Conservation (phyloP, 2,888 invertebrate genomes). For the Pollenia griseotomentosa region DNA sequence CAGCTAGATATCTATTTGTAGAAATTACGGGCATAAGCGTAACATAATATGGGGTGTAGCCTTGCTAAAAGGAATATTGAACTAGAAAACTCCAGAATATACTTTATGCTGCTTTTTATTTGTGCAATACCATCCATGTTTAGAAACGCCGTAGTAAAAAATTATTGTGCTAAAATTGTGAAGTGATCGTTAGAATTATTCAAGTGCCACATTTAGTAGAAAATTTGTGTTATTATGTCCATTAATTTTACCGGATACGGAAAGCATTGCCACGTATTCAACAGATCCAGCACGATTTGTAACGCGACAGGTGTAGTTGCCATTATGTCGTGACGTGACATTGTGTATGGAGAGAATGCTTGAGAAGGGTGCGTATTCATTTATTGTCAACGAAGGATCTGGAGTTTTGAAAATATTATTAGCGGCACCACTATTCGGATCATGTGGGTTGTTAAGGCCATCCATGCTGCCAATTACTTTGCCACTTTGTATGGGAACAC, state of each 20-base stretch:
- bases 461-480: slow-evolving; percentile 74
- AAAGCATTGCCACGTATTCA: slow-evolving; percentile 85
- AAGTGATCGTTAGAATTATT: slow-evolving; percentile 60
- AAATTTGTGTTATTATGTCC: slow-evolving; percentile 24
- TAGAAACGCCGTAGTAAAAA: slow-evolving; percentile 2
- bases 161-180: slow-evolving; percentile 66
- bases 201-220: slow-evolving; percentile 65
- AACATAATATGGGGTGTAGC: no score
- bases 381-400: slow-evolving; percentile 84
- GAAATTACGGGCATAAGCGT: no score
- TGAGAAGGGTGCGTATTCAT: slow-evolving; percentile 86
- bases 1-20: no score
- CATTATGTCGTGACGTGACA: slow-evolving; percentile 84
- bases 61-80: no score
- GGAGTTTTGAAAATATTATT: slow-evolving; percentile 72
- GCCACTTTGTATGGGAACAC: slow-evolving; percentile 83
- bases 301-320: slow-evolving; percentile 84
- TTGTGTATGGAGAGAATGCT: slow-evolving; percentile 84
- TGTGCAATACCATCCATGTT: slow-evolving; percentile 56
- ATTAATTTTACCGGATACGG: slow-evolving; percentile 85
- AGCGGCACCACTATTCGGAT: slow-evolving; percentile 5
- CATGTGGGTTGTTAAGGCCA: slow-evolving; percentile 50
- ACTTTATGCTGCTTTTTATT: background rate
- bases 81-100: no score
- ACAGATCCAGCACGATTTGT: slow-evolving; percentile 84